Base-by-base conservation (phyloP, 2,113 vertebrate species). In the Canis aureus region DNA sequence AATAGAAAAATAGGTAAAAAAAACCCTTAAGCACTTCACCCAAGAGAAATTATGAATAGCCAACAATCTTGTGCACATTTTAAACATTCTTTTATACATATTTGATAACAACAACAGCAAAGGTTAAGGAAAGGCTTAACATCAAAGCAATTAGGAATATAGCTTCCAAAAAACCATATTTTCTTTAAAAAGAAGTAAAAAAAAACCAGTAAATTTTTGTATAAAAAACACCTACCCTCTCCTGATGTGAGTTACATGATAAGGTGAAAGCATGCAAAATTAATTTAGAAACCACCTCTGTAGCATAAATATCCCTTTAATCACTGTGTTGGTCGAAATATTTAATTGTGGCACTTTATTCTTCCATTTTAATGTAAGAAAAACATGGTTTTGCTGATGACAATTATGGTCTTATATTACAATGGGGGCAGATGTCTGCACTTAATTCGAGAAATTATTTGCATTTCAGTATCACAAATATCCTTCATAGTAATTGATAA, bases 361-460 rank as follows among this genome's bases (percentile, higher is more conserved):
- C 84, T 96, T 96, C 27, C 71, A 71, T 94, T 95, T 96, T 57
- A 67, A 5, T 38, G 64, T 55, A 94, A 91, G 95, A 94, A 97
- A 97, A 97, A 92, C 95, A 96, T 55, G 43, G 64, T 67, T 97
- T 97, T 82, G 27, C 89, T 96, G 93, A 83, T 97, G 94, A 97
- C 92, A 97, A 62, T 95, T 93, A 96, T 83, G 35, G 67, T 97
- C 79, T 96, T 23, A 13, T 62, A 43, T 92, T 92, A 97, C 96
- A 97, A 79, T 94, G 90, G 95, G 93, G 95, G 95, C 96, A 97
- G 91, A 90, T 98, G 96, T 91, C 82, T 95, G 69, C 86, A 69
- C 92, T 98, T 97, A 92, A 97, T 98, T 55, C 1, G 4, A 95
- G 94, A 94, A 97, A 96, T 94, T 88, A 92, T 94, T 87, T 95